Base-by-base conservation (phyloP, 2,888 invertebrate genomes). In the Tridacna crocea region DNA sequence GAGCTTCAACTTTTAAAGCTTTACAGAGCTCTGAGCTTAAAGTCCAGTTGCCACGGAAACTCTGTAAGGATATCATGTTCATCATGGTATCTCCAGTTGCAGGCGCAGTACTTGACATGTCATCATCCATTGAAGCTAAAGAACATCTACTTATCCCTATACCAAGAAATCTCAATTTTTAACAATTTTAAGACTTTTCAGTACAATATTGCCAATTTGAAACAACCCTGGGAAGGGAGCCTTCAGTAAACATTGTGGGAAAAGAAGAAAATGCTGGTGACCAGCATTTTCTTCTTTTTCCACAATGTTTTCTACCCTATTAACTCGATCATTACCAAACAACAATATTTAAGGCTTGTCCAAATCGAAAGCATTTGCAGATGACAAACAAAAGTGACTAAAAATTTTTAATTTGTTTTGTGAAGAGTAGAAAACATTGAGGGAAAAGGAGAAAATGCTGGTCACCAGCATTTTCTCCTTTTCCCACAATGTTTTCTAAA, bases 21-120 rank as follows among this genome's bases (percentile, higher is more conserved):
- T 61, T 58, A 26, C 73, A 60, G n/a, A 87, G 24, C 19, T 75
- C 22, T 12, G 77, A 63, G 24, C 70, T 63, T 2, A 83, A 72
- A 19, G 55, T 26, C 87, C 87, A 87, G n/a, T 72, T 72, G 63
- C 87, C 84, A 22, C 74, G 63, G 70, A 84, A 83, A 36, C 75
- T 79, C 65, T 87, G 87, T 60, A 85, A 27, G 4, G 27, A 48
- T 36, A 80, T 66, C 6, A 80, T 48, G 13, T 48, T 11, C 73
- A 80, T 46, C 80, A 80, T 80, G 12, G 65, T 17, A 60, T 70
- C 70, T 11, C 46, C 74, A 47, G 70, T 46, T 10, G 8, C 17
- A 19, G 15, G 46, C 2, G 15, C 4, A 17, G 8, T 46, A 1
- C 11, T 46, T 36, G 36, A 15, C 11, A 15, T n/a, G 19, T 4